Evolutionary conservation across 2,113 vertebrate genomes (phyloP).

Genomic region (Calidris pygmaea): DNA sequence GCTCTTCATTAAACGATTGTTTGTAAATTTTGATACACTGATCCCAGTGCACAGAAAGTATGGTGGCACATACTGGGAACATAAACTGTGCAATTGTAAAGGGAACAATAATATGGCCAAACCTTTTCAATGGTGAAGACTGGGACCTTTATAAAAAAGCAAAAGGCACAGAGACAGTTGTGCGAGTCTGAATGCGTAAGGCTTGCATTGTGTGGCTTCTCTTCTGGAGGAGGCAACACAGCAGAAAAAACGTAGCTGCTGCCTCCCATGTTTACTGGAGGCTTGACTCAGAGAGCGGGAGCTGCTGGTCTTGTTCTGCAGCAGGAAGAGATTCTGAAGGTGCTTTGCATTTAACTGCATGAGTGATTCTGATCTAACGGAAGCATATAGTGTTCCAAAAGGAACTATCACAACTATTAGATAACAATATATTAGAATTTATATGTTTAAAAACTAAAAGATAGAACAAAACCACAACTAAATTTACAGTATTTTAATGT

Average conservation of each 20-base stretch:
- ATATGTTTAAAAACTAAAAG: not conserved
- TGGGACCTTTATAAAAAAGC: not conserved
- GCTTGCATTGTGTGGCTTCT: not conserved
- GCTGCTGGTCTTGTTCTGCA: not conserved
- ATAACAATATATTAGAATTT: not conserved
- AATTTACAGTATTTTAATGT: not conserved
- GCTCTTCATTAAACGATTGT: not conserved
- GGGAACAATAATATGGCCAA: not conserved
- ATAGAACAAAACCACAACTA: not conserved
- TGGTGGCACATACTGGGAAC: not conserved
- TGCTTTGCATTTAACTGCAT: not conserved
- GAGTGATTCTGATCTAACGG: not conserved
- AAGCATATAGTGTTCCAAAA: not conserved
- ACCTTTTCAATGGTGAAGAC: not conserved
- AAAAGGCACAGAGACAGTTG: not conserved
- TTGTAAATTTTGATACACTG: not conserved
- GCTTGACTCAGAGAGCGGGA: not conserved
- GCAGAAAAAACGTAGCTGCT: not conserved
- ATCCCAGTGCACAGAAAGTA: not conserved
- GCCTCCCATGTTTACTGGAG: not conserved
- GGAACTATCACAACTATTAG: not conserved
- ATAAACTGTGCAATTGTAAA: not conserved
- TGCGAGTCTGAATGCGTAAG: not conserved
- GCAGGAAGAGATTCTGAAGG: not conserved
- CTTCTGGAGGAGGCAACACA: not conserved